Evolutionary conservation across 2,797 vertebrate species (phyloP), one percentile per base, ranked within the genome.

Genomic region (Allenopithecus nigroviridis): DNA sequence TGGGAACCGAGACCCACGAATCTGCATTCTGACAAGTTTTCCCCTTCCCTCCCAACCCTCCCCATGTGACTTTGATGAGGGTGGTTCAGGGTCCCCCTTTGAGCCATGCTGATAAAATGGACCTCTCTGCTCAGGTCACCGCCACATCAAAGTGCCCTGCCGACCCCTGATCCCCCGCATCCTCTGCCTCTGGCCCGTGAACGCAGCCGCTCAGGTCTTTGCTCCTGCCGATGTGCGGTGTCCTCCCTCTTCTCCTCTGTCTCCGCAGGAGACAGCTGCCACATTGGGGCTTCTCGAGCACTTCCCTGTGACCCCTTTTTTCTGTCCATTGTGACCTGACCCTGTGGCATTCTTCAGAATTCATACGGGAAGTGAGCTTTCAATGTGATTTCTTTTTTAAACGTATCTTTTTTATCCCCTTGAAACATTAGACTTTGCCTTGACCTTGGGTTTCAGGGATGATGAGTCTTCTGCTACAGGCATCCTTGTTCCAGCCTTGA

Each of bases 361-460:
- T 91, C 57, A 46, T 50, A 61, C 92, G 22, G 8, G 84, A 59
- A 68, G 12, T 92, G 61, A 86, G 78, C 87, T 92, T 96, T 84
- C 95, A 85, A 19, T 21, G 33, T 46, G 41, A 55, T 87, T 89
- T 96, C n/a, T 89, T 85, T 87, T 86, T 39, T 83, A 90, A 89
- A 75, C 80, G 2, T 61, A 6, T 53, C 50, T 57, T 48, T 57
- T 50, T 64, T 55, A 9, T 0, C 33, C 4, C 24, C 55, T 72
- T 9, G 39, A 90, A 89, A 74, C 11, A 2, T 57, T 55, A 90
- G 84, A 33, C 33, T 90, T 55, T 64, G 33, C 80, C 17, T 1
- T 96, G 92, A 96, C 96, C 92, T 97, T 96, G 95, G 83, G 61
- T 79, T 74, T 96, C 55, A 83, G 85, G 59, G 48, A 21, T 80